Evolutionary conservation across 2,113 vertebrate genomes (phyloP).

Genomic region (Odocoileus hemionus): DNA sequence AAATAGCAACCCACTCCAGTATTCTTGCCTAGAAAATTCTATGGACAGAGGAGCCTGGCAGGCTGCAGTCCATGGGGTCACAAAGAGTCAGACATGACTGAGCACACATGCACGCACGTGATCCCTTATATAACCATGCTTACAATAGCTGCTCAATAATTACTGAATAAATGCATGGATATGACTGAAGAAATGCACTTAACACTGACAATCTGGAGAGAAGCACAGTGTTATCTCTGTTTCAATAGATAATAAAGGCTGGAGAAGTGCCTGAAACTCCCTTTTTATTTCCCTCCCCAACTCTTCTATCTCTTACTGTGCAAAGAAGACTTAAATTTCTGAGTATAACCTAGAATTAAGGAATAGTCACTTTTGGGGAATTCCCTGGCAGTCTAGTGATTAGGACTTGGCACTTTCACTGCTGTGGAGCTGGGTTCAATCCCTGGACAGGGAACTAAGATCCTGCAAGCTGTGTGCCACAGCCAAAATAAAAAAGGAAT

Average conservation of each 20-base stretch:
- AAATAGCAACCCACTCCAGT: neutral
- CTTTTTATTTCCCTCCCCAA: neutral
- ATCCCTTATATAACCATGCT: neutral
- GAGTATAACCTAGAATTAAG: conserved; percentile 31
- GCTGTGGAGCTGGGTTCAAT: neutral
- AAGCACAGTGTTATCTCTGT: neutral
- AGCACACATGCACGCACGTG: neutral
- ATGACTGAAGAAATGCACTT: neutral
- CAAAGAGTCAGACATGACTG: neutral
- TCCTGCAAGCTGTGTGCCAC: neutral
- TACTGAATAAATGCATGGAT: conserved; percentile 18
- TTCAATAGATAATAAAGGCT: neutral
- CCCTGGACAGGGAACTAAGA: neutral
- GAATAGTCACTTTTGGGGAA: neutral
- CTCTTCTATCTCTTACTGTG: neutral
- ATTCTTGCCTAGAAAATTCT: neutral
- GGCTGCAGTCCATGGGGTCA: neutral
- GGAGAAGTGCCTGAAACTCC: neutral
- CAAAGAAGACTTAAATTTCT: neutral
- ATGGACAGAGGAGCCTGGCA: neutral
- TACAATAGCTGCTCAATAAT: neutral
- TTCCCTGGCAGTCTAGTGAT: neutral
- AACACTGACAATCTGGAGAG: neutral
- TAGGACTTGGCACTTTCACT: neutral
- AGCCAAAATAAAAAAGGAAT: neutral